A percentile compares a stretch with the other conserved stretches of the same genome.
phyloP scores from a whole-genome alignment of 1,140 invertebrate species.

The Scaptomyza montana region DNA sequence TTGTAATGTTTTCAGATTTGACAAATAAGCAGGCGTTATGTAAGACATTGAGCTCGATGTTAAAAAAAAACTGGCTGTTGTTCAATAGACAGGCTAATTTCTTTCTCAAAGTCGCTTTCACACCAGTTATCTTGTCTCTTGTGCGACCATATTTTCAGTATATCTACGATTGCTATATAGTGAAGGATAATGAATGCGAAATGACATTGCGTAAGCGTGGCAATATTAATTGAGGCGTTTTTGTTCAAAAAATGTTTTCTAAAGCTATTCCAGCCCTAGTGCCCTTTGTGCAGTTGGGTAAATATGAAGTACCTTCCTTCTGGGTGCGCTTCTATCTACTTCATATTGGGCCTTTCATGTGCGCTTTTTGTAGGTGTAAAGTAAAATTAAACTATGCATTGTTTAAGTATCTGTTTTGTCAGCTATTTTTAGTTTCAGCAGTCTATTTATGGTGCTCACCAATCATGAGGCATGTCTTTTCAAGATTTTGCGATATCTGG shows the following conservation, averaged over 20 bases:
- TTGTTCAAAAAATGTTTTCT: background rate
- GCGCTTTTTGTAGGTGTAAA: conserved; percentile 50
- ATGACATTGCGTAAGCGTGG: conserved; percentile 58
- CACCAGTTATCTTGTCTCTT: conserved; percentile 64
- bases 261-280: conserved; percentile 66
- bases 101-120: conserved; percentile 66
- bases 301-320: conserved; percentile 56
- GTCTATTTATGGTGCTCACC: conserved; percentile 65
- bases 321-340: conserved; percentile 60
- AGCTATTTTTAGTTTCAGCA: conserved; percentile 73
- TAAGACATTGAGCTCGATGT: conserved; percentile 32
- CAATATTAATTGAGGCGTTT: background rate
- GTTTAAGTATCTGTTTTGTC: background rate
- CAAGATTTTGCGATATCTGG: conserved; percentile 51
- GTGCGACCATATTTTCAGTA: conserved; percentile 68
- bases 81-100: conserved; percentile 70
- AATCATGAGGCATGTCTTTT: conserved; percentile 58
- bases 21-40: conserved; percentile 34
- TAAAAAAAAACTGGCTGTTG: conserved; percentile 45
- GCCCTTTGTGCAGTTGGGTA: conserved; percentile 52
- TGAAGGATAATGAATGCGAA: conserved; percentile 49
- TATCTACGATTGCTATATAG: conserved; percentile 60
- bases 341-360: conserved; percentile 59
- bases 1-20: conserved; percentile 26
- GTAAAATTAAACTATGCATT: no score